phyloP scores from a whole-genome alignment of 2,797 vertebrate genomes.

The Siniperca scherzeri region DNA sequence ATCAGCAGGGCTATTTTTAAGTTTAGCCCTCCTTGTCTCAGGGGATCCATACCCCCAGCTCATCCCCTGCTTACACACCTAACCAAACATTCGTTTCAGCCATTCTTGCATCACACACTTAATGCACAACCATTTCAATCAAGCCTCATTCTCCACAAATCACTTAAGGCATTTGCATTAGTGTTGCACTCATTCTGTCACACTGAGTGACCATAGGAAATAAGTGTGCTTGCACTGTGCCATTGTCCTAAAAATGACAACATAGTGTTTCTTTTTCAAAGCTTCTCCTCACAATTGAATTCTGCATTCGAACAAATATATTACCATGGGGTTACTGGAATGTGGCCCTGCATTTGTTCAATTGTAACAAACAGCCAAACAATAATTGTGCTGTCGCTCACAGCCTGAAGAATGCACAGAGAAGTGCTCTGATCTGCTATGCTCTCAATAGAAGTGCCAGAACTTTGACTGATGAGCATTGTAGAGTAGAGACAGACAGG shows the following conservation, averaged over 20 bases:
- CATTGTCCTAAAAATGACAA: neutral
- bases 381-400: constrained; percentile 37
- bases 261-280: constrained; percentile 17
- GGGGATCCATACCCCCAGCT: constrained; percentile 53
- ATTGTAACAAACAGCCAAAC: constrained; percentile 48
- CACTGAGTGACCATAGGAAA: constrained; percentile 15
- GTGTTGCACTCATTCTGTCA: constrained; percentile 23
- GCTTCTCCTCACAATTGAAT: constrained; percentile 1
- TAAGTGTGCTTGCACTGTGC: neutral
- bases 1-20: constrained; percentile 82
- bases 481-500: constrained; percentile 42
- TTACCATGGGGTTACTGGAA: constrained; percentile 33
- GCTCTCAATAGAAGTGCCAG: constrained; percentile 62
- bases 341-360: constrained; percentile 15
- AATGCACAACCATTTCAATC: constrained; percentile 41
- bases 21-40: constrained; percentile 66
- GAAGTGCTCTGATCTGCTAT: constrained; percentile 60
- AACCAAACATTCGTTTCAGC: constrained; percentile 50
- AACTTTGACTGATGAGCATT: constrained; percentile 56
- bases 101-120: constrained; percentile 30
- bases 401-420: constrained; percentile 46
- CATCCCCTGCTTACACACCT: constrained; percentile 67
- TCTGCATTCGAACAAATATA: constrained; percentile 38
- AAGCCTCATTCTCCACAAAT: constrained; percentile 22
- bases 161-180: constrained; percentile 28